Base-by-base conservation (phyloP, 2,888 invertebrate species). In the Glyphotaelius pellucidus region DNA sequence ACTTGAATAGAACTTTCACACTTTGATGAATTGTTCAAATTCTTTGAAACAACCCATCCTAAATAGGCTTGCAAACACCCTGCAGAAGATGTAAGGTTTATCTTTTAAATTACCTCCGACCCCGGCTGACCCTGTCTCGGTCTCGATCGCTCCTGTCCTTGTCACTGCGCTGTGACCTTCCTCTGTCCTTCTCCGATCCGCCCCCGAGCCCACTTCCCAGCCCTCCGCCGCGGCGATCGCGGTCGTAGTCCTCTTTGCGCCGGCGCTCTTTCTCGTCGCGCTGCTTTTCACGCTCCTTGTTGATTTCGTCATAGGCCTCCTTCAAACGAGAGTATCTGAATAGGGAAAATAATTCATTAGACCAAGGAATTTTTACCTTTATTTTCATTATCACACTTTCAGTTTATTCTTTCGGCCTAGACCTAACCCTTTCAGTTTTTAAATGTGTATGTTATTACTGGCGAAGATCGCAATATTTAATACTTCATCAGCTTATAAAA, bases 261-360 rank as follows among this genome's bases (percentile, higher is more conserved):
- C 94, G 95, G 85, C 94, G 95, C 94, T 96, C 96, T 94, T 97
- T 97, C 93, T 96, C 96, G 93, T 97, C 97, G 87, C 97, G 96
- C 89, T 97, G 97, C 92, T 96, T 96, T 93, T 97, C 97, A 0
- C 97, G 96, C 14, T 96, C 95, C 83, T 96, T 95, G 83, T 96
- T 96, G 95, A 97, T 97, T 94, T 97, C 97, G 90, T 97, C 97
- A 32, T 97, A 97, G 0, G 97, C 97, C 94, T 97, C 96, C 90
- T 97, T 97, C 91, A 97, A 95, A 94, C 97, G 97, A 92, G 97
- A 97, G 94, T 97, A 97, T 3, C 96, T 96, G 94, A 38, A 94
- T 52, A 52, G 0, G 31, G 19, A 88, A 85, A 85, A 85, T 12
- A 67, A n/a, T 67, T 67, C 67, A n/a, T 52, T 19, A 52, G 19